Evolutionary conservation across 2,113 vertebrate species (phyloP).

Genomic region (Balaenoptera acutorostrata): DNA sequence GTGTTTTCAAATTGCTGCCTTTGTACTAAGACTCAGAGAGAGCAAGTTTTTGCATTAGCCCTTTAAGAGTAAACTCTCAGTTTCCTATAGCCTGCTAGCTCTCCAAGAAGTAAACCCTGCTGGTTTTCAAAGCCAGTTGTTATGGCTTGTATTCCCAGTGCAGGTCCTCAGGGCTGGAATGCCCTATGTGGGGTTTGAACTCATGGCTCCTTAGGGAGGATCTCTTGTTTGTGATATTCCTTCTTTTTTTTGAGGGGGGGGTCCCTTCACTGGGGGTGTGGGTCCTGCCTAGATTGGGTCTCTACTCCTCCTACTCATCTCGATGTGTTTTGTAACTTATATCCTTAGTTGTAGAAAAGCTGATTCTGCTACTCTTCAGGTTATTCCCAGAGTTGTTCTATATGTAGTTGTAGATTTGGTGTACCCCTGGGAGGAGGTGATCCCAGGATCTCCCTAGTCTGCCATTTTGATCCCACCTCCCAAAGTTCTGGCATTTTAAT

Average conservation of each 20-base stretch:
- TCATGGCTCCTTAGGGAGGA: background rate
- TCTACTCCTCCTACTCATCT: background rate
- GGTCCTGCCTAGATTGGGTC: background rate
- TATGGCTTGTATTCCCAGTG: background rate
- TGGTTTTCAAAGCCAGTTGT: background rate
- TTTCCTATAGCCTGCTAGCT: background rate
- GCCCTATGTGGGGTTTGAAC: background rate
- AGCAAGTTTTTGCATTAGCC: background rate
- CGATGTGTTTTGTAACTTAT: background rate
- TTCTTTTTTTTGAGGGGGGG: background rate
- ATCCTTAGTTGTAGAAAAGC: background rate
- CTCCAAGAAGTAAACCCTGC: background rate
- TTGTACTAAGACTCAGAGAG: background rate
- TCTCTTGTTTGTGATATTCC: background rate
- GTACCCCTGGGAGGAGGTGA: background rate
- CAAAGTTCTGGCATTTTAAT: background rate
- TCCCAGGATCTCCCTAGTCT: background rate
- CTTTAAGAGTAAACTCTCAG: background rate
- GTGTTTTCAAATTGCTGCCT: background rate
- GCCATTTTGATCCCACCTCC: background rate
- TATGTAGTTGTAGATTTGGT: background rate
- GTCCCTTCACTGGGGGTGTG: background rate
- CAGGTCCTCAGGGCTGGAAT: background rate
- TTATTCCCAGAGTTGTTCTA: background rate
- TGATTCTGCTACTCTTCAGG: background rate